Percentiles rank a stretch among this genome's conserved stretches.
Evolutionary conservation across 2,797 vertebrate species (phyloP).

Genomic region (Neomorphus geoffroyi): DNA sequence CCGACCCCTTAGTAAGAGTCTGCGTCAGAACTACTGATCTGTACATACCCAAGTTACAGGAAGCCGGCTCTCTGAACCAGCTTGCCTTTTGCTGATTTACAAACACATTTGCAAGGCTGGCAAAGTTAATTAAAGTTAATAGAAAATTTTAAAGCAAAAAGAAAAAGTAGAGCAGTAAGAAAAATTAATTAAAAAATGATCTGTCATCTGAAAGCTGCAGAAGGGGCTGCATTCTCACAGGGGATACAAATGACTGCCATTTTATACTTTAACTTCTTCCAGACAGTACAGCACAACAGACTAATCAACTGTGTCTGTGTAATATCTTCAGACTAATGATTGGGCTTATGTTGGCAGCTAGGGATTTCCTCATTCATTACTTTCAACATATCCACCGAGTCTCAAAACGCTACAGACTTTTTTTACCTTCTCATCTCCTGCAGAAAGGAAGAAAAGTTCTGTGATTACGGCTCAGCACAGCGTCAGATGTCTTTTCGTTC

Average conservation of each 20-base stretch:
- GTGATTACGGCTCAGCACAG: background rate
- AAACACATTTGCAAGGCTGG: constrained; percentile 36
- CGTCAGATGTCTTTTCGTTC: background rate
- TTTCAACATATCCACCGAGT: background rate
- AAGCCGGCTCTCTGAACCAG: constrained; percentile 14
- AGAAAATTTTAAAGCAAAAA: constrained; percentile 29
- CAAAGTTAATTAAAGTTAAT: constrained; percentile 63
- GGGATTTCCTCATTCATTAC: constrained; percentile 50
- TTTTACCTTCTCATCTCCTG: background rate
- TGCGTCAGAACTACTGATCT: background rate
- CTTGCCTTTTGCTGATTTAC: background rate
- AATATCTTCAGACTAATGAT: constrained; percentile 46
- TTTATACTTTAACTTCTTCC: constrained; percentile 34
- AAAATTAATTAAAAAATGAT: constrained; percentile 45
- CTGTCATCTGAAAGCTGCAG: background rate
- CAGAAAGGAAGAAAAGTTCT: background rate
- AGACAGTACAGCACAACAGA: constrained; percentile 36
- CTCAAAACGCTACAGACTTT: constrained; percentile 9
- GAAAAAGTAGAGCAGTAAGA: constrained; percentile 7
- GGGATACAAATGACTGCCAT: constrained; percentile 20
- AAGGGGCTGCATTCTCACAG: background rate
- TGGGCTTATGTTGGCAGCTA: constrained; percentile 10
- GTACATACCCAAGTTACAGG: background rate
- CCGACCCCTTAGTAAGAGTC: background rate
- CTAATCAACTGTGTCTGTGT: constrained; percentile 39